Evolutionary conservation across 2,113 vertebrate genomes (phyloP), one percentile per base, ranked within the genome.

Genomic region (Neofelis nebulosa): DNA sequence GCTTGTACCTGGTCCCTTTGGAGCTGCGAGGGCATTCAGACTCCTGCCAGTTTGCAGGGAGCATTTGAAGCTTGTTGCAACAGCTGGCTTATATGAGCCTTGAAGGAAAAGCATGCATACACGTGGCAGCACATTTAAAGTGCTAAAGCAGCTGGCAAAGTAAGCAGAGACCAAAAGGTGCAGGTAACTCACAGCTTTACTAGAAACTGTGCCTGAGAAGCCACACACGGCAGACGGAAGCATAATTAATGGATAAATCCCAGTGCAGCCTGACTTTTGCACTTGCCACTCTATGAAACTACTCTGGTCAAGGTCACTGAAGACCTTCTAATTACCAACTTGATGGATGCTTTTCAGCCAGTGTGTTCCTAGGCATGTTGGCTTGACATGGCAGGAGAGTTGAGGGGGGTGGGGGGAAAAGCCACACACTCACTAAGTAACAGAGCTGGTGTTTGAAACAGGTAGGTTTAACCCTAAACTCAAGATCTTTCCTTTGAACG

Each of bases 21-120:
- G 88, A 90, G 25, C 68, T 91, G 45, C 0, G 7, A 96, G 71
- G 83, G 78, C 79, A 79, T 96, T 97, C 69, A 29, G 76, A 93
- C 68, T 89, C 74, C 91, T 96, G 97, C 94, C 95, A 92, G 96
- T 96, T 96, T 97, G 89, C 95, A 89, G 89, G 93, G 96, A 97
- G 93, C 89, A 25, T 96, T 76, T 80, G 86, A 97, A 96, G 97
- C 95, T 97, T 97, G 94, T 87, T 80, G 89, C 84, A 97, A 96
- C 98, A 98, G 98, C 98, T 98, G 98, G 97, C 96, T 97, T 98
- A 97, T 98, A 98, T 71, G 97, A 97, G 98, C 74, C 98, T 98
- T 98, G 82, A 97, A 98, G 98, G 98, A 96, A 85, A 95, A 97
- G 91, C 82, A 66, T 63, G 66, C 81, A 66, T 93, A 91, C 96